These are phyloP conservation scores for Malurus leucopterus DNA, from an alignment of 2,797 vertebrate genomes.

Conservation along the genomic window DNA sequence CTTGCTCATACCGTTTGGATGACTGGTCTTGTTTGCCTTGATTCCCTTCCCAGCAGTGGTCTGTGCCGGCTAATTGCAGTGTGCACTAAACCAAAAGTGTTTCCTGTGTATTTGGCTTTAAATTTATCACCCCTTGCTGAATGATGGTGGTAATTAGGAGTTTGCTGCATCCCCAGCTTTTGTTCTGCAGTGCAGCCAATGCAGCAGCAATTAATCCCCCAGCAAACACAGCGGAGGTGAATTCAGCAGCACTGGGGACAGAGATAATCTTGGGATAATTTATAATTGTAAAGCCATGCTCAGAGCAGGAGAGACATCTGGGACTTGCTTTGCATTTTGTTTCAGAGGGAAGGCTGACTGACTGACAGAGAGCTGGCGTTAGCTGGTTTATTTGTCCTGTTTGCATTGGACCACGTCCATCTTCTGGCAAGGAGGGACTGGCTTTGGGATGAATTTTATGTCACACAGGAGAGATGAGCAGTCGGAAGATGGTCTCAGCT, in stretches of 20 bases:
- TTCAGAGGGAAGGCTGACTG: background rate
- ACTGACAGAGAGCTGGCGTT: background rate
- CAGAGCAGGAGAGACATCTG: background rate
- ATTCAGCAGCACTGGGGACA: background rate
- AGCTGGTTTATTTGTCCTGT: background rate
- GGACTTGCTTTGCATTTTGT: background rate
- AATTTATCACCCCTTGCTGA: conserved; percentile 12
- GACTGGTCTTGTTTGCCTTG: background rate
- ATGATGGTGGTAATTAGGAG: background rate
- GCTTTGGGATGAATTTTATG: conserved; percentile 1
- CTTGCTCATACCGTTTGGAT: background rate
- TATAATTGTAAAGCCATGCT: conserved; percentile 31
- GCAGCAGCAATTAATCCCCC: conserved; percentile 35
- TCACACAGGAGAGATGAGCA: background rate
- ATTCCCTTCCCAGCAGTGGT: background rate
- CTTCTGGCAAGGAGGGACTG: background rate
- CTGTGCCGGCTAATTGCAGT: background rate
- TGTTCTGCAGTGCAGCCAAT: background rate
- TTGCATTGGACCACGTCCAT: background rate
- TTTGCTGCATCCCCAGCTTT: conserved; percentile 2
- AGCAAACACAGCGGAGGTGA: background rate
- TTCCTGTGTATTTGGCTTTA: conserved; percentile 1
- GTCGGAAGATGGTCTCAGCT: background rate
- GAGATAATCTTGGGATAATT: conserved; percentile 49
- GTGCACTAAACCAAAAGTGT: background rate